These are phyloP conservation scores for Passer domesticus DNA, from an alignment of 2,113 vertebrate species.

Conservation along the genomic window DNA sequence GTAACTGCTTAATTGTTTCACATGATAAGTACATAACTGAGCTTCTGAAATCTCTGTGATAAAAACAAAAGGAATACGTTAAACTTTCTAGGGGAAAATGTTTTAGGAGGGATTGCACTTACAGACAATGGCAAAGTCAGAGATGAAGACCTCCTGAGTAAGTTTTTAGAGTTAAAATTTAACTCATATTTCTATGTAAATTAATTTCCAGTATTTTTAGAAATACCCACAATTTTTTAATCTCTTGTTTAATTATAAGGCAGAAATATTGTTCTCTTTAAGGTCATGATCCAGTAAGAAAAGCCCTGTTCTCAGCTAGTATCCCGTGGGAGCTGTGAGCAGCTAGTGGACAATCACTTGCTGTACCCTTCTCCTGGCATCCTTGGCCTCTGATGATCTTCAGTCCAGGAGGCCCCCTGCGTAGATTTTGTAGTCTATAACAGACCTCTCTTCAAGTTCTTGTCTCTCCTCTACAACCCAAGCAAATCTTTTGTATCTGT, in stretches of 20 bases:
- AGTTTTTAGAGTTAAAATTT: background rate
- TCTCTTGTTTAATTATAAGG: background rate
- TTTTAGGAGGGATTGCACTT: background rate
- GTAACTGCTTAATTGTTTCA: background rate
- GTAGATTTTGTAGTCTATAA: background rate
- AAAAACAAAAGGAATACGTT: background rate
- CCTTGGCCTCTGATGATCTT: background rate
- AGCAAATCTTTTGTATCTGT: background rate
- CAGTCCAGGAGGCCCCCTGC: background rate
- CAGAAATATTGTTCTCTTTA: background rate
- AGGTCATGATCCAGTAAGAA: background rate
- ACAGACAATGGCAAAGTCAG: background rate
- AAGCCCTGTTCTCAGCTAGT: background rate
- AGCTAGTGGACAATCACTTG: background rate
- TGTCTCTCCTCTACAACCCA: background rate
- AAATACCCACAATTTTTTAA: background rate
- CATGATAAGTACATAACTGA: background rate
- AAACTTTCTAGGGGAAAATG: background rate
- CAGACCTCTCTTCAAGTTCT: background rate
- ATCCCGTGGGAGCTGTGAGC: background rate
- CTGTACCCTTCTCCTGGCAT: background rate
- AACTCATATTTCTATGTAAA: background rate
- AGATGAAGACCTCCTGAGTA: background rate
- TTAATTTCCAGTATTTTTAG: background rate
- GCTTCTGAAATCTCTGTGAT: background rate